Evolutionary conservation across 2,888 invertebrate genomes (phyloP), one percentile per base, ranked within the genome.

Genomic region (Acrobeloides nanus): DNA sequence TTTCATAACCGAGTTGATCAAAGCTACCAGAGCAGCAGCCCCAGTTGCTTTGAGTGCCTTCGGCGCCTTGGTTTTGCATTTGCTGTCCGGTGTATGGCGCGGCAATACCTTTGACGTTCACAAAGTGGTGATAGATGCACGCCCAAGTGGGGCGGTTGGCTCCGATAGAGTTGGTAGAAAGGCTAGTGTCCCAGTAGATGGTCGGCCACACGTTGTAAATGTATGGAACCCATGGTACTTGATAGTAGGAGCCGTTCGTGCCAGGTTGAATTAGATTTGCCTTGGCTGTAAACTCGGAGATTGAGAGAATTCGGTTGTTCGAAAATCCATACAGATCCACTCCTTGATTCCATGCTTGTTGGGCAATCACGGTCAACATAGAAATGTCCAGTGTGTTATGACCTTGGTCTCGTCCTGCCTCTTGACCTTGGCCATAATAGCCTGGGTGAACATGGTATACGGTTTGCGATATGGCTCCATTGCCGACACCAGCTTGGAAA

Each of bases 361-460:
- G 23, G n/a, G 23, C 12, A 15, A 35, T 23, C n/a, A 35, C 25
- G 25, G 23, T 25, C n/a, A 23, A 23, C 4, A 35, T 8, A 3
- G 23, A 23, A 15, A 35, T 1, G 25, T 25, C 25, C 25, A 35
- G 5, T n/a, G 35, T 35, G n/a, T 35, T 35, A 35, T 35, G 35
- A n/a, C 35, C 35, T 35, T 35, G 35, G 25, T 35, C 35, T 15
- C 35, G n/a, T 35, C 35, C 35, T 4, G 35, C n/a, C 15, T 35
- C 35, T n/a, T 35, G 35, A n/a, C 23, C 25, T n/a, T 35, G 35
- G 3, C 35, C 35, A 35, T 24, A 35, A 35, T 35, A 35, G 25
- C 35, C 35, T 24, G 35, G 15, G 25, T 35, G 35, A 5, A 35
- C 23, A 35, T 35, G 25, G 25, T 35, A 35, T 24, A 35, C 25